Conservation (phyloP, 2,113 vertebrate species). For the Naja naja region DNA sequence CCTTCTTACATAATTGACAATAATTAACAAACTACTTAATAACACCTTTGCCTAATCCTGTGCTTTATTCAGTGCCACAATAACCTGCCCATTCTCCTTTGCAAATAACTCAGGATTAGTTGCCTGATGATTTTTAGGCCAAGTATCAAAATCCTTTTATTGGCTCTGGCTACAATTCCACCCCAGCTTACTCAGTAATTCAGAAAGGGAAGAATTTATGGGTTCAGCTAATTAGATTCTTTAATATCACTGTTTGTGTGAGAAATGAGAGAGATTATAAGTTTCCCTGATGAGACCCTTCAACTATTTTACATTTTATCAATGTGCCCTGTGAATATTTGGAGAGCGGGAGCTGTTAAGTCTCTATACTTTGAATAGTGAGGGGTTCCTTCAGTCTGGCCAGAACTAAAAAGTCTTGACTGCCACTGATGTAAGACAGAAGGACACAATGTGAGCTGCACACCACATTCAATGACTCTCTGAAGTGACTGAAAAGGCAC, state of each 20-base stretch:
- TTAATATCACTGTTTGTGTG: not conserved
- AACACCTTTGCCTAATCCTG: not conserved
- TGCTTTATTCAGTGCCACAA: not conserved
- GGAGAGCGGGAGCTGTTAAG: not conserved
- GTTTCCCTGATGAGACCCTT: not conserved
- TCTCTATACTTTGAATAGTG: not conserved
- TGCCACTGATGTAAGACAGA: not conserved
- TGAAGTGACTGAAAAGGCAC: not conserved
- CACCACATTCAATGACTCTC: not conserved
- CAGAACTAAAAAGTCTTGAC: not conserved
- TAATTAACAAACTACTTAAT: not conserved
- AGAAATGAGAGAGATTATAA: not conserved
- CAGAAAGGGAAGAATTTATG: not conserved
- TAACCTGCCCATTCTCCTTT: not conserved
- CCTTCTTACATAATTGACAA: not conserved
- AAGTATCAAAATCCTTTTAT: not conserved
- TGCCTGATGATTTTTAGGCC: not conserved
- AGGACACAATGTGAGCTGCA: not conserved
- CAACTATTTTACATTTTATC: not conserved
- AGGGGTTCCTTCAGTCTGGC: not conserved
- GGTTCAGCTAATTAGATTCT: not conserved
- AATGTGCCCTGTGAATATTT: not conserved
- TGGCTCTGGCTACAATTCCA: not conserved
- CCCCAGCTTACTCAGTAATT: not conserved
- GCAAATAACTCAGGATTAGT: not conserved